Percentiles rank a stretch among this genome's conserved stretches.
These are phyloP conservation scores for Clanis bilineata DNA, from an alignment of 2,888 invertebrate genomes.

Conservation along the genomic window DNA sequence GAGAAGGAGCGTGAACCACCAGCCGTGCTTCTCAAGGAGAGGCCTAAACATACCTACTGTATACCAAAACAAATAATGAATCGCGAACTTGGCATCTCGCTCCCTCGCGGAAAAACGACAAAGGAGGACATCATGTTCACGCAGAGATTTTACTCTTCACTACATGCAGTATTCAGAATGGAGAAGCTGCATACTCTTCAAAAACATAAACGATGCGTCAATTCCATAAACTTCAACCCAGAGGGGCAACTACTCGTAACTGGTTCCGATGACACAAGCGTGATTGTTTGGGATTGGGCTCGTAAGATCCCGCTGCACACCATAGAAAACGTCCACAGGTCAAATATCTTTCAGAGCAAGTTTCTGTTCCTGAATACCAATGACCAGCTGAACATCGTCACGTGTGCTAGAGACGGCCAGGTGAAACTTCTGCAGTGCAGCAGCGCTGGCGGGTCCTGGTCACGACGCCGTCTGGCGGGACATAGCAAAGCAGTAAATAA, in stretches of 20 bases:
- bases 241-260: slow-evolving; percentile 90
- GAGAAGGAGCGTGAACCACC: slow-evolving; percentile 35
- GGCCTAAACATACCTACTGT: slow-evolving; percentile 86
- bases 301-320: slow-evolving; percentile 84
- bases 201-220: slow-evolving; percentile 94
- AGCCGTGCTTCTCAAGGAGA: slow-evolving; percentile 80
- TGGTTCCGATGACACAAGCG: slow-evolving; percentile 94
- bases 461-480: slow-evolving; percentile 85
- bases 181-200: slow-evolving; percentile 89
- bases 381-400: slow-evolving; percentile 91
- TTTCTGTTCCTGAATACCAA: slow-evolving; percentile 89
- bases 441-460: slow-evolving; percentile 76
- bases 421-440: slow-evolving; percentile 83
- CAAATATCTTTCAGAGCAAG: slow-evolving; percentile 95
- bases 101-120: slow-evolving; percentile 66
- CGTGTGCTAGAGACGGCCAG: slow-evolving; percentile 95
- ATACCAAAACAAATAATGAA: slow-evolving; percentile 84
- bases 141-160: slow-evolving; percentile 89
- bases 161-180: slow-evolving; percentile 91
- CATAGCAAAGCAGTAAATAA: slow-evolving; percentile 92
- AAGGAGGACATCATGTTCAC: slow-evolving; percentile 83
- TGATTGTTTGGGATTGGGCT: slow-evolving; percentile 96
- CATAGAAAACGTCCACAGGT: slow-evolving; percentile 91
- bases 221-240: slow-evolving; percentile 94
- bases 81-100: slow-evolving; percentile 83